A percentile compares a stretch with the other conserved stretches of the same genome.
Conservation (phyloP, 2,113 vertebrate genomes). For the Syrmaticus mikado region DNA sequence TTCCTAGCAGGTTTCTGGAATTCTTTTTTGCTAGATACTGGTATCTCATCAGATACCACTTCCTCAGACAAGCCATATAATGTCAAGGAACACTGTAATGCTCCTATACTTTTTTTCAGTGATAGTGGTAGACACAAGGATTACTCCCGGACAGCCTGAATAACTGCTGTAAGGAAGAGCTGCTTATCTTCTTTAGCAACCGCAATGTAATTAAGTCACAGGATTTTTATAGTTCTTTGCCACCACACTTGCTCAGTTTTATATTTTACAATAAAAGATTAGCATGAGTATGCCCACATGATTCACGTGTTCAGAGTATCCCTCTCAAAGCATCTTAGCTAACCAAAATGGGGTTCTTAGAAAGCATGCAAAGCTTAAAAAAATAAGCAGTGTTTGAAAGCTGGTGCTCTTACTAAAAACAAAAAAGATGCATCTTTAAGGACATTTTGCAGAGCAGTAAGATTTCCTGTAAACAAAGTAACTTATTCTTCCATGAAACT, state of each 20-base stretch:
- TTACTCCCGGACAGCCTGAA: not conserved
- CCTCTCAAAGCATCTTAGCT: not conserved
- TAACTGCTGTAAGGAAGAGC: not conserved
- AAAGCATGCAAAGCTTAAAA: not conserved
- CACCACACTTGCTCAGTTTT: not conserved
- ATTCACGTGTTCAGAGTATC: accelerated
- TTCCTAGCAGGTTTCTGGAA: not conserved
- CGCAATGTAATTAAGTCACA: not conserved
- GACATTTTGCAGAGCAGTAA: not conserved
- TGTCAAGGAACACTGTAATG: not conserved
- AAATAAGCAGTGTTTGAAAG: not conserved
- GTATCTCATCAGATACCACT: not conserved
- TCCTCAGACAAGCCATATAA: not conserved
- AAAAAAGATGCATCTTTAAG: not conserved
- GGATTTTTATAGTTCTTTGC: not conserved
- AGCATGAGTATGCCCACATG: accelerated
- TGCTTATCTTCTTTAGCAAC: not conserved
- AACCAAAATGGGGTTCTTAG: not conserved
- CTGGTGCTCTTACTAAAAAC: not conserved
- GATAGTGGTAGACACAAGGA: not conserved
- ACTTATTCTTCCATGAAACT: not conserved
- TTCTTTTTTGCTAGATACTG: not conserved
- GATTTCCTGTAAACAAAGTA: not conserved
- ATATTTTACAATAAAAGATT: not conserved
- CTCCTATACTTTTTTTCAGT: not conserved